Evolutionary conservation across 2,797 vertebrate genomes (phyloP).

Genomic region (Trematomus bernacchii): DNA sequence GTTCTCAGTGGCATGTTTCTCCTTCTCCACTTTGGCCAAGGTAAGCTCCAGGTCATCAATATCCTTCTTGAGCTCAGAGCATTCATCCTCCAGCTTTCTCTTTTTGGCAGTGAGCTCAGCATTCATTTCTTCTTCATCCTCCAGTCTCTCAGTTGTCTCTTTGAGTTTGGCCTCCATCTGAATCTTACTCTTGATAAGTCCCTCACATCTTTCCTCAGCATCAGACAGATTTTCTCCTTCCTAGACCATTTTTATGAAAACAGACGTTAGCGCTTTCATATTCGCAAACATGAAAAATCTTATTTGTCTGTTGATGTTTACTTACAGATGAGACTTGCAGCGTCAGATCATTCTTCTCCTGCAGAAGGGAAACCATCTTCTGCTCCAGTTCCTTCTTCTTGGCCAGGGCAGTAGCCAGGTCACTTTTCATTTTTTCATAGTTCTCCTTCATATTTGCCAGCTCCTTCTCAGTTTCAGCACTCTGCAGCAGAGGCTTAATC

Average conservation of each 20-base stretch:
- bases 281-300: background rate
- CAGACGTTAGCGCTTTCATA: no score
- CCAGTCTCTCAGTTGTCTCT: slow-evolving; percentile 89
- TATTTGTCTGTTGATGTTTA: background rate
- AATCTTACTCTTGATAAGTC: slow-evolving; percentile 92
- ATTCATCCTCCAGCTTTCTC: no score
- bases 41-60: no score
- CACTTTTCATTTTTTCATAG: slow-evolving; percentile 81
- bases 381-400: slow-evolving; percentile 92
- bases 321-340: slow-evolving; percentile 91
- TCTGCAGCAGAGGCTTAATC: slow-evolving; percentile 92
- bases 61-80: no score
- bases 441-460: slow-evolving; percentile 91
- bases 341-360: slow-evolving; percentile 92
- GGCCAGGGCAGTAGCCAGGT: slow-evolving; percentile 86
- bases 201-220: slow-evolving; percentile 92
- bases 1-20: no score
- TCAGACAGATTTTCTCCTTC: slow-evolving; percentile 88
- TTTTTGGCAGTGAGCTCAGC: no score
- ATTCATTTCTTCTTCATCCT: slow-evolving; percentile 88
- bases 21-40: no score
- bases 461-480: slow-evolving; percentile 92
- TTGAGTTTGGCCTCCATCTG: slow-evolving; percentile 91
- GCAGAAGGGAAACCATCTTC: slow-evolving; percentile 90
- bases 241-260: slow-evolving; percentile 60